A percentile compares a stretch with the other conserved stretches of the same genome.
Conservation (phyloP, 2,113 vertebrate genomes). For the Austrofundulus limnaeus region DNA sequence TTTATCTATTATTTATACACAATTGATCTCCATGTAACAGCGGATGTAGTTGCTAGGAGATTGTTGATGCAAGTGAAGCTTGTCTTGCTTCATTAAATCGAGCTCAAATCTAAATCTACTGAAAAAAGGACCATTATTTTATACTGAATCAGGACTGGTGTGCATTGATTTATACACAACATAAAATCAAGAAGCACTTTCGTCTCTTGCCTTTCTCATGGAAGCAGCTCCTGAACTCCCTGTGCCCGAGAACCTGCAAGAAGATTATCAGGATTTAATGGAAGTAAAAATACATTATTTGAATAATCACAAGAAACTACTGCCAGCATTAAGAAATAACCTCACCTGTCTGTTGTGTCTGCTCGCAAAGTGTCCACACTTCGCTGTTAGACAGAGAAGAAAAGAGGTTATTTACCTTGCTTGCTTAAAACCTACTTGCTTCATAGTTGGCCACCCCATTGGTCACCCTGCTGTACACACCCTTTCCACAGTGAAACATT, state of each 20-base stretch:
- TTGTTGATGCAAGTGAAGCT: conserved; percentile 6
- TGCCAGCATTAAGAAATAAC: conserved; percentile 10
- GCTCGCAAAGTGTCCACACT: conserved; percentile 70
- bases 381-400: conserved; percentile 48
- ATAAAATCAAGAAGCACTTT: not conserved
- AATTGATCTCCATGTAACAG: conserved; percentile 11
- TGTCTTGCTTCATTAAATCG: conserved; percentile 24
- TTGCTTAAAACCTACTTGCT: too few relatives aligned
- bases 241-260: conserved; percentile 83
- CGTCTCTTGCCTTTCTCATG: conserved; percentile 85
- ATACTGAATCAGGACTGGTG: not conserved
- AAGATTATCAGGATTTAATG: conserved; percentile 11
- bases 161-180: not conserved
- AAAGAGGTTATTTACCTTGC: too few relatives aligned
- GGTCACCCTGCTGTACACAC: too few relatives aligned
- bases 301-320: conserved; percentile 10
- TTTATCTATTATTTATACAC: conserved; percentile 23
- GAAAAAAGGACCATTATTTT: conserved; percentile 3
- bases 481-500: too few relatives aligned
- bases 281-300: conserved; percentile 5
- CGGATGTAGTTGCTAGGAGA: conserved; percentile 30
- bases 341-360: conserved; percentile 73
- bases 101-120: conserved; percentile 3
- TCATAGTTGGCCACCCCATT: too few relatives aligned
- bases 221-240: conserved; percentile 83